Base-by-base conservation (phyloP, 1,140 invertebrate genomes). In the Dryas iulia region DNA sequence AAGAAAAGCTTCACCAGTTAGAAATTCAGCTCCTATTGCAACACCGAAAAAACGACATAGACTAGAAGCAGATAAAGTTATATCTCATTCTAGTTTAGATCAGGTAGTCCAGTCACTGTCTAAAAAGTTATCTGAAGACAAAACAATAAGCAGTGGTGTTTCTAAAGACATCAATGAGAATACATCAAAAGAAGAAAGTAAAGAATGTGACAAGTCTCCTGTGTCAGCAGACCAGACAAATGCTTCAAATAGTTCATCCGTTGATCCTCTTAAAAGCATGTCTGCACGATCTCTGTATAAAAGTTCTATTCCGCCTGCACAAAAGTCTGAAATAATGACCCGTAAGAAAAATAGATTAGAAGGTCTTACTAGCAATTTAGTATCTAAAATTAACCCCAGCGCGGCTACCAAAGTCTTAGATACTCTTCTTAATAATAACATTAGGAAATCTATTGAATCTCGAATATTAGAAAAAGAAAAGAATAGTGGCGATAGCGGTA, bases 31-130 rank as follows among this genome's bases (percentile, higher is more conserved):
- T 25, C 91, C 91, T 53, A 91, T 92, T 26, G 91, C 91, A 3
- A 93, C 92, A 56, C 93, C 93, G 7, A 94, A 94, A 71, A 94
- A 94, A 70, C 85, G 93, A 0, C 93, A 94, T 70, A 79, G 92
- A 66, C 74, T 93, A 31, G 91, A 93, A 81, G 89, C 86, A 28
- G 92, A 92, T 14, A 91, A 89, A 69, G 82, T 78, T 47, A 72
- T 80, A 62, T 77, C 82, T 25, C 81, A 87, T 74, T 84, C 87
- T 30, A 89, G 83, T 53, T 81, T 92, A 58, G 89, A 92, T 72
- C 83, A 88, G 74, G 92, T 92, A 12, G 92, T 92, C 14, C 90
- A 92, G 66, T 90, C 87, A 11, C 73, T 92, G 52, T 91, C 92
- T 25, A 92, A 92, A 76, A 92, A 92, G 63, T 75, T 92, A 71